Evolutionary conservation across 2,797 vertebrate species (phyloP).

Genomic region (Eulemur coronatus): DNA sequence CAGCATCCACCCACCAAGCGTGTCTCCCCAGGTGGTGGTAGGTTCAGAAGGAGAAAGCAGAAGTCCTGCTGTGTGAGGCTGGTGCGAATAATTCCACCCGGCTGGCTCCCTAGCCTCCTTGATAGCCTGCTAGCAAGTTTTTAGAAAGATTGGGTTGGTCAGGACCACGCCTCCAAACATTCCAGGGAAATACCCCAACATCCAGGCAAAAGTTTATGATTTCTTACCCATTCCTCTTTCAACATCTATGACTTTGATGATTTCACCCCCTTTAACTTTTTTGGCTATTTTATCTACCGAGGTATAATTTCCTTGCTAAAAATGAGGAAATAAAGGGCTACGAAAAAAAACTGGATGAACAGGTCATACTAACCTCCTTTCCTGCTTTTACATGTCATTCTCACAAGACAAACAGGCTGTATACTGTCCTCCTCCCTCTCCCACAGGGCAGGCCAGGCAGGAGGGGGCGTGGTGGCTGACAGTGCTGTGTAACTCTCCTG

Average conservation of each 20-base stretch:
- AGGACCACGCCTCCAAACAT: neutral
- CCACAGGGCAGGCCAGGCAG: neutral
- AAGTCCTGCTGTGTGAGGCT: too few relatives aligned
- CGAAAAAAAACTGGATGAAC: neutral
- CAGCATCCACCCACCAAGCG: neutral
- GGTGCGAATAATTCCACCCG: fast-evolving
- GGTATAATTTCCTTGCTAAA: neutral
- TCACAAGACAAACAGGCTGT: neutral
- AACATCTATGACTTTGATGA: neutral
- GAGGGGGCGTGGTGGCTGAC: neutral
- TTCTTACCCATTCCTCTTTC: neutral
- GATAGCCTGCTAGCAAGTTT: neutral
- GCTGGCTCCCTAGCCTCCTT: neutral
- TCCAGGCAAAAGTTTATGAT: neutral
- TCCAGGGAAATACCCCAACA: neutral
- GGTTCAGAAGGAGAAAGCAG: neutral
- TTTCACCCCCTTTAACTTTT: neutral
- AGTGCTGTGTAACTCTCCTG: neutral
- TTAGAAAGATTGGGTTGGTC: neutral
- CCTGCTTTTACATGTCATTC: neutral
- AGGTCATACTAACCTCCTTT: neutral
- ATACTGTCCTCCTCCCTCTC: neutral
- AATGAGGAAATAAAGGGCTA: neutral
- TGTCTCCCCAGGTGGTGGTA: neutral
- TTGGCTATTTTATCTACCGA: neutral